These are phyloP conservation scores for Eupithecia vulgata DNA, from an alignment of 2,888 invertebrate genomes.

Conservation along the genomic window DNA sequence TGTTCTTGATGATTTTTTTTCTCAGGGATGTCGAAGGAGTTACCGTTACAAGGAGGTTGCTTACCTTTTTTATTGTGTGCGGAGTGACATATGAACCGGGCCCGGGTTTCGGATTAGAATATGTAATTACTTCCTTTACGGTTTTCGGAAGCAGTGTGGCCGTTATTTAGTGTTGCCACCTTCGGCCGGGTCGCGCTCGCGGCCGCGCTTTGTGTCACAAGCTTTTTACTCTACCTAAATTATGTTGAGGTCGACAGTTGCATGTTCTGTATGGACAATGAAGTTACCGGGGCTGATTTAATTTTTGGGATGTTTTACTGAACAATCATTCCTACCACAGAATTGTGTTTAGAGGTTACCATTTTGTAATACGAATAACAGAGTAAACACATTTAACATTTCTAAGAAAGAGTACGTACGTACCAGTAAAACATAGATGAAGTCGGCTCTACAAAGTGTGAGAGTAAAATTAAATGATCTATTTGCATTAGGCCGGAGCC, in stretches of 20 bases:
- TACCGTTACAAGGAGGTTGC: slow-evolving; percentile 76
- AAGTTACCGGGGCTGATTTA: neutral
- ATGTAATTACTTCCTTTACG: slow-evolving; percentile 84
- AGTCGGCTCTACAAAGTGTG: slow-evolving; percentile 11
- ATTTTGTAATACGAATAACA: neutral
- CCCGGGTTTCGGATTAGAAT: slow-evolving; percentile 79
- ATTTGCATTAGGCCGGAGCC: slow-evolving; percentile 26
- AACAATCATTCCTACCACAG: neutral
- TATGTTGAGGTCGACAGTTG: slow-evolving; percentile 25
- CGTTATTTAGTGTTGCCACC: slow-evolving; percentile 68
- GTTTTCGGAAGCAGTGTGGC: slow-evolving; percentile 78
- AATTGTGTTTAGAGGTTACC: neutral
- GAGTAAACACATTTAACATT: neutral
- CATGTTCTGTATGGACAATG: slow-evolving; percentile 12
- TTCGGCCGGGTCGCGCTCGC: slow-evolving; percentile 48
- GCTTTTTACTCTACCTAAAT: slow-evolving; percentile 34
- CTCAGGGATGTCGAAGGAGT: slow-evolving; percentile 71
- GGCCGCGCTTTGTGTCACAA: slow-evolving; percentile 50
- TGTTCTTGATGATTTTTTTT: slow-evolving; percentile 76
- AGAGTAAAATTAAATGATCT: slow-evolving; percentile 14
- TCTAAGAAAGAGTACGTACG: neutral
- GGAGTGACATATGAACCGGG: slow-evolving; percentile 81
- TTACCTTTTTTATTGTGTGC: slow-evolving; percentile 73
- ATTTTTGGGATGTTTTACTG: neutral
- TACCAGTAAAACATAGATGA: neutral